Evolutionary conservation across 2,888 invertebrate species (phyloP).

Genomic region (Rhagophthalmus giganteus): DNA sequence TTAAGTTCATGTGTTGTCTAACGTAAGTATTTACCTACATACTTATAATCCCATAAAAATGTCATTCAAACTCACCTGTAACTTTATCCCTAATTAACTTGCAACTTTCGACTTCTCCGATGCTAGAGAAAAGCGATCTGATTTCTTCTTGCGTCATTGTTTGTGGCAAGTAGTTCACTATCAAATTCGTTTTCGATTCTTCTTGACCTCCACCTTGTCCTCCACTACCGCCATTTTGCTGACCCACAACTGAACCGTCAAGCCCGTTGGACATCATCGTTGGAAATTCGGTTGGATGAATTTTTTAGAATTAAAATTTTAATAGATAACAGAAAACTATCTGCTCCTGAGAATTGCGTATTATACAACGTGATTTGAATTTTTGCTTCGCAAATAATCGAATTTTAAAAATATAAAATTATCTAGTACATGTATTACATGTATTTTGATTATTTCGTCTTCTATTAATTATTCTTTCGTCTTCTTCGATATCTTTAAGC

Average conservation of each 20-base stretch:
- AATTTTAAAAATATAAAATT: too few relatives aligned
- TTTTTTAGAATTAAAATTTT: conserved; percentile 6
- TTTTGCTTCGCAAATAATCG: too few relatives aligned
- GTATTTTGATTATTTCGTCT: conserved; percentile 1
- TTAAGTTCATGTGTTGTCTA: too few relatives aligned
- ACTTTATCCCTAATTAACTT: conserved; percentile 99
- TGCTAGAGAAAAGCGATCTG: conserved; percentile 94
- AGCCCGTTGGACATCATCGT: conserved; percentile 81
- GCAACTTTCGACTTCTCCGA: conserved; percentile 99
- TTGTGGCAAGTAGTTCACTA: conserved; percentile 99
- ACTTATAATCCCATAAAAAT: too few relatives aligned
- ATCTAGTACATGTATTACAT: too few relatives aligned
- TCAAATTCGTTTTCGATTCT: conserved; percentile 97
- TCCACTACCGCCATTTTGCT: conserved; percentile 78
- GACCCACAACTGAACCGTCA: conserved; percentile 75
- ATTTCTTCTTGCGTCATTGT: conserved; percentile 99
- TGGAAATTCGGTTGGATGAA: conserved; percentile 30
- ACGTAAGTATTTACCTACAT: too few relatives aligned
- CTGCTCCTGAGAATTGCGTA: too few relatives aligned
- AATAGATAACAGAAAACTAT: conserved; percentile 2
- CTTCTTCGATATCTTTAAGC: conserved; percentile 7
- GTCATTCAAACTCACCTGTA: conserved; percentile 79
- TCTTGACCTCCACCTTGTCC: conserved; percentile 68
- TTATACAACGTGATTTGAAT: too few relatives aligned
- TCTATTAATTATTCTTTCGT: conserved; percentile 4